Evolutionary conservation across 2,113 vertebrate genomes (phyloP).

Genomic region (Hystrix cristata): DNA sequence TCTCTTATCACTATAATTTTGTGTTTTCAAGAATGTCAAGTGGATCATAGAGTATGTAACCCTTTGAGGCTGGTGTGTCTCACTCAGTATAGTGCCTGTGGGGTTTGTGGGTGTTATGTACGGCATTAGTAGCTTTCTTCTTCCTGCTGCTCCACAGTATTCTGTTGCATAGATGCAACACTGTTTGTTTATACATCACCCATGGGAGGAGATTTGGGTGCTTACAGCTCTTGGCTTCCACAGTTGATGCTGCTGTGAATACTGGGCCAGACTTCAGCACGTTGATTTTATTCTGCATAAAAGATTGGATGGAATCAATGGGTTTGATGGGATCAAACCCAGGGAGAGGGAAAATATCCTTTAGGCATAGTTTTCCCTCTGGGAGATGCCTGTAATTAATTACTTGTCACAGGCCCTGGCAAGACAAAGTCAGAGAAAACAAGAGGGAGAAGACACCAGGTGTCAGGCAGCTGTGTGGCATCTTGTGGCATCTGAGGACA

Average conservation of each 20-base stretch:
- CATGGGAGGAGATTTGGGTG: background rate
- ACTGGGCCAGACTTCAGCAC: background rate
- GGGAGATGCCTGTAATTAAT: background rate
- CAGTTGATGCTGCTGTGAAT: background rate
- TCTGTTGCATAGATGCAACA: rapidly evolving
- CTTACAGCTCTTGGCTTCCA: background rate
- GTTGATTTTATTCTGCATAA: background rate
- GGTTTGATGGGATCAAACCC: background rate
- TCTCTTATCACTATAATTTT: background rate
- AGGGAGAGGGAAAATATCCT: background rate
- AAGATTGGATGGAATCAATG: background rate
- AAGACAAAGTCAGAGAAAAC: background rate
- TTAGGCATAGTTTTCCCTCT: background rate
- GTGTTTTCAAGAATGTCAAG: background rate
- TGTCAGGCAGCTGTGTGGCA: background rate
- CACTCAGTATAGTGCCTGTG: background rate
- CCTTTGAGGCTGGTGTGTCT: background rate
- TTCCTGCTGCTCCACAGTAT: background rate
- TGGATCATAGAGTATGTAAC: background rate
- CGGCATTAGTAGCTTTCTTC: no score
- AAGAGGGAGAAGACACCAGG: background rate
- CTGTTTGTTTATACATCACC: background rate
- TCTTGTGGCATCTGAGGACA: background rate
- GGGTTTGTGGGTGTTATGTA: rapidly evolving
- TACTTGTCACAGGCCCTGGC: background rate